Percentiles rank a stretch among this genome's conserved stretches.
Evolutionary conservation across 2,113 vertebrate genomes (phyloP).

Genomic region (Danionella cerebrum): DNA sequence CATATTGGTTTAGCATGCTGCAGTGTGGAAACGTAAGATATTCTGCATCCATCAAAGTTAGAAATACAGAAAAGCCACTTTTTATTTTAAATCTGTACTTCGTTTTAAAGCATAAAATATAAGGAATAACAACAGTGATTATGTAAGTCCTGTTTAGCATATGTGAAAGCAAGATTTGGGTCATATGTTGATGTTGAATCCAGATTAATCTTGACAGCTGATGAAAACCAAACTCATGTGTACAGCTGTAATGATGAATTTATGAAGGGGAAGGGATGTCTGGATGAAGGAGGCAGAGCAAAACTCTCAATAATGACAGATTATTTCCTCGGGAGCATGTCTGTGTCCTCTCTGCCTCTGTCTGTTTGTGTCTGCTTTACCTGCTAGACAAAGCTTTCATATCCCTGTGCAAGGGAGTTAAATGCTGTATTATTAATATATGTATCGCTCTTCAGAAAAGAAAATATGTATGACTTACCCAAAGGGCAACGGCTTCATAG

Average conservation of each 20-base stretch:
- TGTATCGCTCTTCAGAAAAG: slow-evolving; percentile 46
- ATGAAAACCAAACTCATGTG: slow-evolving; percentile 66
- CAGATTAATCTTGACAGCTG: slow-evolving; percentile 70
- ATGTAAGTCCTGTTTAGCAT: slow-evolving; percentile 65
- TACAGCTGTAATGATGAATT: slow-evolving; percentile 63
- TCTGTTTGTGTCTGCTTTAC: slow-evolving; percentile 51
- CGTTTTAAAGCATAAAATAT: slow-evolving; percentile 39
- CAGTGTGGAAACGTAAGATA: too few species aligned
- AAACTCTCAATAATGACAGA: slow-evolving; percentile 57
- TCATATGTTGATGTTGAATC: slow-evolving; percentile 65
- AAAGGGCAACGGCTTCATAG: slow-evolving; percentile 44
- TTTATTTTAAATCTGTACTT: too few species aligned
- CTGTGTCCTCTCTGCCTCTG: slow-evolving; percentile 45
- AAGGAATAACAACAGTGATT: slow-evolving; percentile 47
- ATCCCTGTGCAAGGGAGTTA: slow-evolving; percentile 50
- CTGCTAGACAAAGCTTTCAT: slow-evolving; percentile 52
- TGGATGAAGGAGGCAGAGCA: slow-evolving; percentile 45
- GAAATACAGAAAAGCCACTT: too few species aligned
- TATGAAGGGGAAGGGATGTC: slow-evolving; percentile 62
- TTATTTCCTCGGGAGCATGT: slow-evolving; percentile 49
- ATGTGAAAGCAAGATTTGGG: slow-evolving; percentile 63
- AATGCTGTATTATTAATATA: slow-evolving; percentile 61
- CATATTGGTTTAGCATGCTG: too few species aligned
- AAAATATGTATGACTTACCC: slow-evolving; percentile 49
- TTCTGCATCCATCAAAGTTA: too few species aligned